Base-by-base conservation (phyloP, 2,888 invertebrate species). In the Andrena hattorfiana region DNA sequence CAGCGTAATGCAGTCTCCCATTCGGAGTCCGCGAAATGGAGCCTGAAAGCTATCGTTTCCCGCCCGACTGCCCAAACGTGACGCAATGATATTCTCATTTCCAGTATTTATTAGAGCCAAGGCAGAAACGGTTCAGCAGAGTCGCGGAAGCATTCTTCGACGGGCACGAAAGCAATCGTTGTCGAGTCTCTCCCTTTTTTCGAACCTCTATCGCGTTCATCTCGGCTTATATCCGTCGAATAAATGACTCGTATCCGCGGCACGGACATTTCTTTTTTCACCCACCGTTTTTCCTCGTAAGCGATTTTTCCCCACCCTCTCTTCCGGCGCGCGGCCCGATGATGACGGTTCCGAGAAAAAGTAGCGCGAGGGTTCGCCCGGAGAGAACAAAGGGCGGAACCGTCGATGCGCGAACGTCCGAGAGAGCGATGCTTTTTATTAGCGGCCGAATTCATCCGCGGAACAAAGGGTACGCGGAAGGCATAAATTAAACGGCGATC, bases 371-470 rank as follows among this genome's bases (percentile, higher is more conserved):
- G 72, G 64, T 54, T 51, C 71, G 74, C 6, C 32, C 64, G 71
- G 10, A 23, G 42, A 28, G 70, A 74, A 71, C 77, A 78, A 74
- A 70, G 69, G 84, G 83, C 81, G 84, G 83, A 86, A 84, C 76
- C 83, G 76, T 66, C 86, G 87, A 87, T 89, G 89, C 86, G 83
- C 85, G 76, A 85, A 86, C 71, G 60, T 54, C 62, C 75, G 13
- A 16, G 42, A 42, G 42, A 42, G n/a, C 32, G 54, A 35, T 28
- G 67, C 68, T 67, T 77, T 78, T 67, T 69, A 77, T 70, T 81
- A 71, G 63, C 62, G 78, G 63, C 59, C 76, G 85, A 75, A 76
- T 76, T 76, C 80, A 63, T 76, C 51, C 76, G 26, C 51, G 68
- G 60, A 56, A 83, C 82, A 77, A 68, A 77, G 66, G 54, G 16